phyloP scores from a whole-genome alignment of 2,113 vertebrate genomes.

The Ploceus nigricollis region DNA sequence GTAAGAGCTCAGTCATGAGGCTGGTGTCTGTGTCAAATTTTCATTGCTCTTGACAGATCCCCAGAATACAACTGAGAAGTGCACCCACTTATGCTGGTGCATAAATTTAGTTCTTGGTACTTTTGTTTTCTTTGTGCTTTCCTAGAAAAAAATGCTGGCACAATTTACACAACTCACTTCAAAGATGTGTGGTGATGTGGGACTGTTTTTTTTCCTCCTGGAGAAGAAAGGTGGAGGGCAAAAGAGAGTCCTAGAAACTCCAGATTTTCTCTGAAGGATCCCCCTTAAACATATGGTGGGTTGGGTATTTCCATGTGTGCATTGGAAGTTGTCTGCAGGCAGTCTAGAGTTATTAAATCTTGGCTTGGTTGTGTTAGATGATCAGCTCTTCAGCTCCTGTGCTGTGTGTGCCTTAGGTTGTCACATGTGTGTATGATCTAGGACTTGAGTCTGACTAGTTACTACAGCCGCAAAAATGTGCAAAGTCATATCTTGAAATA shows the following conservation, averaged over 20 bases:
- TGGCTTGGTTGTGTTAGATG: not conserved
- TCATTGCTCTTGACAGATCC: not conserved
- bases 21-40: not conserved
- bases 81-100: not conserved
- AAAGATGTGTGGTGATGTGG: not conserved
- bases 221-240: not conserved
- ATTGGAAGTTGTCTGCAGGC: not conserved
- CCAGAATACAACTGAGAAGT: fast-evolving
- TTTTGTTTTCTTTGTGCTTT: not conserved
- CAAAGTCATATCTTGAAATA: not conserved
- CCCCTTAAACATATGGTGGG: not conserved
- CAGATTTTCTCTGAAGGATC: not conserved
- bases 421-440: fast-evolving
- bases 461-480: not conserved
- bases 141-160: not conserved
- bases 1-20: not conserved
- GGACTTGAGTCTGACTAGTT: not conserved
- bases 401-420: fast-evolving
- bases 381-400: not conserved
- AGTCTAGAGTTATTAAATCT: not conserved
- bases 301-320: not conserved
- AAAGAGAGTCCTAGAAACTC: not conserved
- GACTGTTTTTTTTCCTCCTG: not conserved
- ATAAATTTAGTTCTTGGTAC: not conserved
- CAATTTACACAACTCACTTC: fast-evolving